These are phyloP conservation scores for Formicarius rufipectus DNA, from an alignment of 2,113 vertebrate species.

Conservation along the genomic window DNA sequence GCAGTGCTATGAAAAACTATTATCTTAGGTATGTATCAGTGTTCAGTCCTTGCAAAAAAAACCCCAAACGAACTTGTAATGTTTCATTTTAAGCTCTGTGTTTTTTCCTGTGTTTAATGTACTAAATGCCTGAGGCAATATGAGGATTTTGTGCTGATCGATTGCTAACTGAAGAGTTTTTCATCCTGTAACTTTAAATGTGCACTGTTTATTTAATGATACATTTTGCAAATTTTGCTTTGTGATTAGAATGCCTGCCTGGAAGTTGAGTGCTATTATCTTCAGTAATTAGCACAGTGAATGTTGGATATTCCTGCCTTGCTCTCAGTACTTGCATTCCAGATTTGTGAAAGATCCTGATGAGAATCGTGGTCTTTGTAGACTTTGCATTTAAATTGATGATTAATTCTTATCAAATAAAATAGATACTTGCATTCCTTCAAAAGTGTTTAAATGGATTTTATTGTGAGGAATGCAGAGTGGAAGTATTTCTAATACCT, in stretches of 20 bases:
- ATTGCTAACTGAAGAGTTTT: background rate
- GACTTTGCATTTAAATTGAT: background rate
- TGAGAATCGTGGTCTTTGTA: background rate
- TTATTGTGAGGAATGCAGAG: background rate
- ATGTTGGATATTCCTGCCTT: constrained; percentile 18
- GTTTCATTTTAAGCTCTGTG: background rate
- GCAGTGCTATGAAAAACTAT: background rate
- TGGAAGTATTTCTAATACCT: background rate
- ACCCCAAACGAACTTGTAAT: too few relatives aligned
- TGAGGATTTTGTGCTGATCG: background rate
- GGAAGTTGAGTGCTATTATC: constrained; percentile 17
- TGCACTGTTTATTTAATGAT: background rate
- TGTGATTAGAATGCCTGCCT: constrained; percentile 8
- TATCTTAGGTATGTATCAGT: background rate
- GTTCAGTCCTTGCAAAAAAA: background rate
- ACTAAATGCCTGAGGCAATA: background rate
- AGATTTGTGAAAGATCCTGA: background rate
- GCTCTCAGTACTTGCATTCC: constrained; percentile 27
- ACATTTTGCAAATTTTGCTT: background rate
- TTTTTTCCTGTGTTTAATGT: background rate
- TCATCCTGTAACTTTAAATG: background rate
- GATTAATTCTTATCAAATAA: background rate
- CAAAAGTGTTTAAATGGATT: background rate
- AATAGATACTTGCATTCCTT: background rate
- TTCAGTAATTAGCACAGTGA: background rate